Conservation (phyloP, 2,113 vertebrate genomes). For the Oophaga pumilio region DNA sequence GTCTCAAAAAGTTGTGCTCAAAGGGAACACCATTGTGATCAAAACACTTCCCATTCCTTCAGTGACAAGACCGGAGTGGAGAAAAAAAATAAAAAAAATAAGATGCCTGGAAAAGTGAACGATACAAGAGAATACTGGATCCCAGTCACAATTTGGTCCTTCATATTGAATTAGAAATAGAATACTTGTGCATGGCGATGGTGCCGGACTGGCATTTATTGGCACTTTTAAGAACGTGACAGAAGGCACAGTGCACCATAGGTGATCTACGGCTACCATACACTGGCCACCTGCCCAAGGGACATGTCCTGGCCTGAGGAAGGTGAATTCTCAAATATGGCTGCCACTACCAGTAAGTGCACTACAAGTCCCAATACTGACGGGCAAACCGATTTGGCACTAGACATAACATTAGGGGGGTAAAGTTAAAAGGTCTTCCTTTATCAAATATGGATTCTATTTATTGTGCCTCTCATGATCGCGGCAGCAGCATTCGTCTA, state of each 20-base stretch:
- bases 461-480: no score
- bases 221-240: constrained; percentile 63
- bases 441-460: neutral
- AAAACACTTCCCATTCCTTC: neutral
- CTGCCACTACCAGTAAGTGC: neutral
- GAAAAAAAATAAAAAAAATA: neutral
- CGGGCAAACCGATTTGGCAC: constrained; percentile 8
- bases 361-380: neutral
- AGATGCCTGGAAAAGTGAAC: neutral
- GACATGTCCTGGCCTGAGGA: neutral
- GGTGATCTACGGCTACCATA: neutral
- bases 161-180: neutral
- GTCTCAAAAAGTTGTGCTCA: constrained; percentile 41
- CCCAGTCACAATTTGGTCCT: constrained; percentile 15
- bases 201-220: constrained; percentile 21
- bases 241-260: constrained; percentile 60
- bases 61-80: neutral
- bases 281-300: neutral
- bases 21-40: neutral
- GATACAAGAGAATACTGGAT: constrained; percentile 7
- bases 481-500: neutral
- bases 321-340: neutral
- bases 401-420: neutral
- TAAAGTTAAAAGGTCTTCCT: neutral
- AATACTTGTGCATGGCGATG: constrained; percentile 17